phyloP scores from a whole-genome alignment of 2,888 invertebrate genomes.

The Heliconius ismenius region DNA sequence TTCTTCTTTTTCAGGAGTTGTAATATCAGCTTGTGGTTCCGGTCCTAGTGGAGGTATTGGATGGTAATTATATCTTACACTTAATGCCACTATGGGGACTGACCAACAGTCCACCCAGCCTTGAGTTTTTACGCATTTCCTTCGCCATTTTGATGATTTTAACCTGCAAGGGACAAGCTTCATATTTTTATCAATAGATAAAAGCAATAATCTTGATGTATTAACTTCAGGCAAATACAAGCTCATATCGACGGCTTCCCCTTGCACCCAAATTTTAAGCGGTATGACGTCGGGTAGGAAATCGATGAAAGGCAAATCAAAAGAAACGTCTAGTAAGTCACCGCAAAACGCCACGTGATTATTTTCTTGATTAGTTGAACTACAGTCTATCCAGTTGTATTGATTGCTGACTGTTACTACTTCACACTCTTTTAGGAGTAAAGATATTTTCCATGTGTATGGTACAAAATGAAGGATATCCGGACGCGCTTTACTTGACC shows the following conservation, averaged over 20 bases:
- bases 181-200: conserved; percentile 93
- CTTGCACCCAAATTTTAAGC: conserved; percentile 96
- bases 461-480: conserved; percentile 97
- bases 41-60: conserved; percentile 94
- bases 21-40: conserved; percentile 94
- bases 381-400: conserved; percentile 99
- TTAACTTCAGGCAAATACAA: conserved; percentile 95
- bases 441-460: conserved; percentile 96
- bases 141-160: conserved; percentile 88
- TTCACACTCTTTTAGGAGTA: conserved; percentile 96
- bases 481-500: conserved; percentile 96
- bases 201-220: conserved; percentile 90
- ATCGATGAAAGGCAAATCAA: conserved; percentile 96
- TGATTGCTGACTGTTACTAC: conserved; percentile 96
- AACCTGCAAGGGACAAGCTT: conserved; percentile 87
- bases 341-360: conserved; percentile 97
- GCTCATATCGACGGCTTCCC: conserved; percentile 95
- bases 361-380: conserved; percentile 97
- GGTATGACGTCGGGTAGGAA: conserved; percentile 95
- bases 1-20: conserved; percentile 97
- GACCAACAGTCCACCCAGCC: conserved; percentile 99
- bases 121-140: conserved; percentile 85
- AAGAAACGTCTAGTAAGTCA: conserved; percentile 94
- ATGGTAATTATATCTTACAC: conserved; percentile 95
- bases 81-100: conserved; percentile 95